phyloP scores from a whole-genome alignment of 2,797 vertebrate genomes.

The Salmo trutta region DNA sequence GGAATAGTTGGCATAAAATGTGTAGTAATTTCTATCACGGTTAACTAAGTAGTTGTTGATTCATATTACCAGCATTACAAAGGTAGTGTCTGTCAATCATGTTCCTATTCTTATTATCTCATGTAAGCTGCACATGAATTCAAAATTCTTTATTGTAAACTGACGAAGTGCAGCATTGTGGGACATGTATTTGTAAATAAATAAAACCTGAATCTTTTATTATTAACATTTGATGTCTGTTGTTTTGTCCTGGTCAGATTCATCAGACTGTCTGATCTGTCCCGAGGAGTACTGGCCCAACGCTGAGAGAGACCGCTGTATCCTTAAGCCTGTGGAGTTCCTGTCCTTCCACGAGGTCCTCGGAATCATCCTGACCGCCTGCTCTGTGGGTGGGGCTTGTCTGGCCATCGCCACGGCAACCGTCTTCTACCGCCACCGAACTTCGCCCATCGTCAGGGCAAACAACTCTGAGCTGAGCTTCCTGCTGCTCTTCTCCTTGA shows the following conservation, averaged over 20 bases:
- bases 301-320: slow-evolving; percentile 46
- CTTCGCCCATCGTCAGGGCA: slow-evolving; percentile 55
- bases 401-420: slow-evolving; percentile 38
- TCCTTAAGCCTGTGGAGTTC: slow-evolving; percentile 65
- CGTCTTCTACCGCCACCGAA: slow-evolving; percentile 51
- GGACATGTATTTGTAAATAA: neutral
- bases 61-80: neutral
- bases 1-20: neutral
- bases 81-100: no score
- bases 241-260: slow-evolving; percentile 56
- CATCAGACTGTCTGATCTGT: slow-evolving; percentile 61
- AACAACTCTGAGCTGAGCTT: slow-evolving; percentile 73
- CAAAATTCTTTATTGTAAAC: neutral
- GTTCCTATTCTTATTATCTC: neutral
- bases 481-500: slow-evolving; percentile 64
- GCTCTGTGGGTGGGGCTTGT: slow-evolving; percentile 53
- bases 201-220: neutral
- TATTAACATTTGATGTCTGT: neutral
- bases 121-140: neutral
- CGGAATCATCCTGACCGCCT: slow-evolving; percentile 55
- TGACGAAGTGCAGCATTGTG: neutral
- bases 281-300: slow-evolving; percentile 65
- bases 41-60: neutral
- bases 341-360: slow-evolving; percentile 65
- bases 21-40: neutral